These are phyloP conservation scores for Acrossocheilus wenchowensis DNA, from an alignment of 2,797 vertebrate species.

Conservation along the genomic window DNA sequence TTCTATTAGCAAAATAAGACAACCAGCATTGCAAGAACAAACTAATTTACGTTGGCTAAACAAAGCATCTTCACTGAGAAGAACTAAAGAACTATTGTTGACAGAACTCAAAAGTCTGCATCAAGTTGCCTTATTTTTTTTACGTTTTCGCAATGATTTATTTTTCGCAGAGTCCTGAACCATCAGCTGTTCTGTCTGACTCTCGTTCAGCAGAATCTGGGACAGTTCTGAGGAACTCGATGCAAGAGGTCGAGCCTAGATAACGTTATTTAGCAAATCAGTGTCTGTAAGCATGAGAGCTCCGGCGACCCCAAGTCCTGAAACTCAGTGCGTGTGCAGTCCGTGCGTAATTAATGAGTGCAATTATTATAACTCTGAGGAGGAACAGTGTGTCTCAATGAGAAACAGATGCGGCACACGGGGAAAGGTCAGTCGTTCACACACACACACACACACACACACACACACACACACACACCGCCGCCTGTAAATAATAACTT, in stretches of 20 bases:
- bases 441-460: conserved; percentile 38
- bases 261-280: not conserved
- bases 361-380: conserved; percentile 75
- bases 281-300: not conserved
- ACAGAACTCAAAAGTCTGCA: too few relatives aligned
- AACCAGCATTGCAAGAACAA: too few relatives aligned
- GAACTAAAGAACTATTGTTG: too few relatives aligned
- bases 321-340: conserved; percentile 33
- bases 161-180: not conserved
- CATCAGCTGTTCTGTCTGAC: not conserved
- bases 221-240: not conserved
- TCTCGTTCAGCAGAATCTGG: not conserved
- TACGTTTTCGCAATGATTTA: too few relatives aligned
- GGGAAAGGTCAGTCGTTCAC: conserved; percentile 20
- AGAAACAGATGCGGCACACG: conserved; percentile 55
- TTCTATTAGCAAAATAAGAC: too few relatives aligned
- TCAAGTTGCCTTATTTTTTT: too few relatives aligned
- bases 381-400: conserved; percentile 46
- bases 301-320: not conserved
- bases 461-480: conserved; percentile 59
- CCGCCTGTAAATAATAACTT: conserved; percentile 76
- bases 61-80: too few relatives aligned
- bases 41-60: too few relatives aligned
- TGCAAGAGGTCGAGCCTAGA: not conserved
- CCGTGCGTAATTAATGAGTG: conserved; percentile 75